Base-by-base conservation (phyloP, 2,797 vertebrate genomes). In the Falco concolor region DNA sequence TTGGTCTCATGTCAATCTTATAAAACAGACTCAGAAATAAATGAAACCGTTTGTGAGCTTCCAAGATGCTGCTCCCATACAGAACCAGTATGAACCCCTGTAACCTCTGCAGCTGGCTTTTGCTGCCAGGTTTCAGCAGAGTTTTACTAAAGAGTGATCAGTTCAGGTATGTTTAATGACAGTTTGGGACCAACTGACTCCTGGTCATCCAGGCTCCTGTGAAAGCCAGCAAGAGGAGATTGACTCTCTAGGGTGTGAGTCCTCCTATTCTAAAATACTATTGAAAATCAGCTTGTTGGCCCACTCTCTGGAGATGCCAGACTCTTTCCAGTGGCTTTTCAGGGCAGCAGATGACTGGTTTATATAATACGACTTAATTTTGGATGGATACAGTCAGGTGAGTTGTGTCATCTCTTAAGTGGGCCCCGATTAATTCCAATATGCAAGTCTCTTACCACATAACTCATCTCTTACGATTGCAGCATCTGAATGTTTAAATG, bases 1-100 rank as follows among this genome's bases (percentile, higher is more conserved):
- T 56, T 2, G 1, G 4, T 56, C 18, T 78, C 5, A 0, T 73
- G 54, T 69, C 2, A 1, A 38, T 38, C 61, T 74, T 40, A 19
- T 2, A 34, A 36, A 65, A 12, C 32, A 76, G n/a, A 22, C 19
- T 15, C 13, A 18, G 28, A 65, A 56, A n/a, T 10, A 42, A 67
- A 27, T 25, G 15, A 67, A 72, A 47, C 5, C 6, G 70, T 80
- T 27, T 34, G 49, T 38, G 57, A 56, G 21, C 57, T 75, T 76
- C 38, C 49, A 81, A 63, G 54, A 32, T 25, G 24, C 5, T 45
- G 8, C 52, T 52, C 45, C 32, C 45, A 52, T 5, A 54, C 72
- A 42, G 44, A 57, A 38, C 17, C 53, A 32, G 5, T 9, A 30
- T 10, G 44, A 52, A 42, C 16, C 16, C 13, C 36, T 32, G 40